Conservation (phyloP, 2,113 vertebrate species). For the Serinus canaria region DNA sequence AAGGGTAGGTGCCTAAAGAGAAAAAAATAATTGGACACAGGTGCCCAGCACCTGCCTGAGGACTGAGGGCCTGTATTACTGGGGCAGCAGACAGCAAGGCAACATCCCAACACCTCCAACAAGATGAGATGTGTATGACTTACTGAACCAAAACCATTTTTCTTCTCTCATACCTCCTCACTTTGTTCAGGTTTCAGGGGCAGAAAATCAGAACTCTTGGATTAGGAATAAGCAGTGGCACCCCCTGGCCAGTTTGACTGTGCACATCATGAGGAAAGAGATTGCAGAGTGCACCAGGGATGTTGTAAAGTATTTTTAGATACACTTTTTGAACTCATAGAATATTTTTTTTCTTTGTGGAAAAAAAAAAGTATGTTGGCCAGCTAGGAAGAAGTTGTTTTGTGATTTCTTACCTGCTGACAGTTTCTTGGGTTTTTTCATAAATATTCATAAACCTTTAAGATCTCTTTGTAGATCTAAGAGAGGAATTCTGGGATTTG, state of each 20-base stretch:
- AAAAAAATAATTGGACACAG: not conserved
- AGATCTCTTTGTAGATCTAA: not conserved
- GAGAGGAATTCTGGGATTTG: not conserved
- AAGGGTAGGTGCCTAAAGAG: not conserved
- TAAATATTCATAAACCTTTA: not conserved
- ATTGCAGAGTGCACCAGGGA: not conserved
- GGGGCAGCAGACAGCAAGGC: not conserved
- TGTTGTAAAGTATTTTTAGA: not conserved
- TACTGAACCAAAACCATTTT: not conserved
- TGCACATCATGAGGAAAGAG: not conserved
- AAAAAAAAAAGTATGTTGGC: not conserved
- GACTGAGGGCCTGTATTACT: not conserved
- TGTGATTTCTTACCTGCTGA: not conserved
- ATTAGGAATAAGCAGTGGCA: not conserved
- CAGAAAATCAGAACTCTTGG: not conserved
- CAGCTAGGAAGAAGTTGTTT: not conserved
- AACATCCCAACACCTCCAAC: not conserved
- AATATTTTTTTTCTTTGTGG: accelerated
- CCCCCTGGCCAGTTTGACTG: not conserved
- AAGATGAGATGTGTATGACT: not conserved
- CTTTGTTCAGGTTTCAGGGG: not conserved
- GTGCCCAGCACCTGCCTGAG: not conserved
- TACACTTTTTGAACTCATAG: not conserved
- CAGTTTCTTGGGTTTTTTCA: not conserved
- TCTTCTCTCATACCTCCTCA: not conserved